phyloP scores from a whole-genome alignment of 2,113 vertebrate genomes.

The Oceanodroma tethys region DNA sequence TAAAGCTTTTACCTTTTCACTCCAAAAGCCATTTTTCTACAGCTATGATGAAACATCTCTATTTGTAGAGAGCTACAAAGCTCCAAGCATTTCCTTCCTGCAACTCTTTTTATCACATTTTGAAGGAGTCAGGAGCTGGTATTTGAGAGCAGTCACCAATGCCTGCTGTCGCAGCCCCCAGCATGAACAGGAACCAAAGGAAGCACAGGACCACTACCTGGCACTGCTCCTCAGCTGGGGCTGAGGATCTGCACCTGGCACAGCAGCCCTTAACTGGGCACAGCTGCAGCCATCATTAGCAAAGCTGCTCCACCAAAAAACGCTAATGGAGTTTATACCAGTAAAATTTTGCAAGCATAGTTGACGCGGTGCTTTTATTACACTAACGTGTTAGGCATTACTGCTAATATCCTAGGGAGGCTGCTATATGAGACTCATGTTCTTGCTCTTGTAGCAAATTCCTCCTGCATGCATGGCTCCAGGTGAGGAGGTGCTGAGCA shows the following conservation, averaged over 20 bases:
- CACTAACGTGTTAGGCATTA: rapidly evolving
- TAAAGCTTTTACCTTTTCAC: neutral
- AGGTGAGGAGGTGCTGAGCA: neutral
- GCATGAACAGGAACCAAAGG: rapidly evolving
- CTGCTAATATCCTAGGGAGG: neutral
- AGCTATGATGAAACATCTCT: rapidly evolving
- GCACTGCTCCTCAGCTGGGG: too few species aligned
- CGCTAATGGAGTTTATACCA: too few species aligned
- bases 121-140: neutral
- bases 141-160: rapidly evolving
- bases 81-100: rapidly evolving
- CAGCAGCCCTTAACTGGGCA: neutral
- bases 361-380: neutral
- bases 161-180: neutral
- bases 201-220: rapidly evolving
- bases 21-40: neutral
- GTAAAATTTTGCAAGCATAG: neutral
- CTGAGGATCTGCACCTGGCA: neutral
- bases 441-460: neutral
- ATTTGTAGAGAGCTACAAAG: neutral
- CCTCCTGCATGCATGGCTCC: neutral
- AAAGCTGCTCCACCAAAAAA: neutral
- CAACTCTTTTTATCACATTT: rapidly evolving
- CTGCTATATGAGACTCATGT: neutral
- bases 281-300: neutral